Conservation (phyloP, 2,113 vertebrate genomes). For the Mionectes macconnelli region DNA sequence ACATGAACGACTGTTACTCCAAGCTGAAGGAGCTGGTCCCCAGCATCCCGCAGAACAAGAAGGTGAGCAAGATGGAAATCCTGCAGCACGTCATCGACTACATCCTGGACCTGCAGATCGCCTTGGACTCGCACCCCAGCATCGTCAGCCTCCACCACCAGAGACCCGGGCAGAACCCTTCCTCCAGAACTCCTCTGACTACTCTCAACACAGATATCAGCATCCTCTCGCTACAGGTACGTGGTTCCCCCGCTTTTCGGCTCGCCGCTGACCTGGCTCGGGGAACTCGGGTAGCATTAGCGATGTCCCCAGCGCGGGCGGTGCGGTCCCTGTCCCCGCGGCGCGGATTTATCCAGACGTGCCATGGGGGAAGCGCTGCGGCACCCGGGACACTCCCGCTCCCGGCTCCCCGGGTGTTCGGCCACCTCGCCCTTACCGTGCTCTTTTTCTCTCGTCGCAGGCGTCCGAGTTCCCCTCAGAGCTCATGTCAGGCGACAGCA, state of each 20-base stretch:
- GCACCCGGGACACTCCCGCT: neutral
- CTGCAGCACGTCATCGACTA: conserved; percentile 99
- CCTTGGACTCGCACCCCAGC: conserved; percentile 91
- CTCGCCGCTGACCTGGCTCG: neutral
- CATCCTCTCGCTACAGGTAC: conserved; percentile 96
- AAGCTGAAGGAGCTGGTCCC: conserved; percentile 99
- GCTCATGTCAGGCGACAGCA: conserved; percentile 91
- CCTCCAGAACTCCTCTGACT: conserved; percentile 90
- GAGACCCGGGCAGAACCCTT: conserved; percentile 74
- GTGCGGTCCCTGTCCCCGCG: neutral
- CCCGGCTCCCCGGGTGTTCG: neutral
- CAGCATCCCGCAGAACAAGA: conserved; percentile 98
- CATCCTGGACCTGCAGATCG: conserved; percentile 98
- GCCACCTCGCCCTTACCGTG: neutral
- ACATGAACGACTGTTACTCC: conserved; percentile 99
- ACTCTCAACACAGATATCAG: conserved; percentile 98
- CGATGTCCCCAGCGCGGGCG: no score
- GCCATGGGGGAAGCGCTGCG: neutral
- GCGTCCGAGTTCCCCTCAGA: conserved; percentile 94
- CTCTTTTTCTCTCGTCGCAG: conserved; percentile 67
- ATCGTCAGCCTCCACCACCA: conserved; percentile 89
- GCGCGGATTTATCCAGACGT: neutral
- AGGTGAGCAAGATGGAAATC: conserved; percentile 99
- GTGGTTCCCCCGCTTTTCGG: neutral
- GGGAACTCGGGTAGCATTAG: neutral